phyloP scores from a whole-genome alignment of 2,888 invertebrate genomes.

The Nomada lathburiana region DNA sequence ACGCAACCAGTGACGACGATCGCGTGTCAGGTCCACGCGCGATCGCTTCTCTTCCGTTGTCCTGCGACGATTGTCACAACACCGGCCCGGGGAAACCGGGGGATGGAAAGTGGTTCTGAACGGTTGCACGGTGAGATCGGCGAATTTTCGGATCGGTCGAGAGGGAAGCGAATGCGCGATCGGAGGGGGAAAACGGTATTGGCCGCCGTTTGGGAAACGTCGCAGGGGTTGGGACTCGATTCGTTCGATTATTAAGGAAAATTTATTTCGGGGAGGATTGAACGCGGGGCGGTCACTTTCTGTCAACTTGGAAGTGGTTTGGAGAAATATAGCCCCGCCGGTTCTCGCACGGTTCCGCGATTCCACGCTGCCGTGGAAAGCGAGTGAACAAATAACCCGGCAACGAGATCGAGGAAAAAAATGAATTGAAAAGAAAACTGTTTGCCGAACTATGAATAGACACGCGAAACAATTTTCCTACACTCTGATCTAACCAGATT shows the following conservation, averaged over 20 bases:
- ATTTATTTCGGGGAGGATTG: neutral
- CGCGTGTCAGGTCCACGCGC: constrained; percentile 63
- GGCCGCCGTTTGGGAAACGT: neutral
- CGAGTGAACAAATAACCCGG: too few relatives aligned
- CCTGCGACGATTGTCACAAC: constrained; percentile 51
- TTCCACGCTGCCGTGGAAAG: too few relatives aligned
- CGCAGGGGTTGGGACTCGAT: neutral
- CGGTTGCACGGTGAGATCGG: neutral
- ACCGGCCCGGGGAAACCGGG: neutral
- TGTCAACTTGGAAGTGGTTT: neutral
- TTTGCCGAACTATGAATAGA: neutral
- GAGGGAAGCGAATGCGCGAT: neutral
- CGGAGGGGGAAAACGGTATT: neutral
- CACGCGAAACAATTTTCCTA: neutral
- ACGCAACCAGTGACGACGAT: constrained; percentile 53
- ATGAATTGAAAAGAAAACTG: too few relatives aligned
- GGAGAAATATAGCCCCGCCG: neutral
- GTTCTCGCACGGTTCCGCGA: too few relatives aligned
- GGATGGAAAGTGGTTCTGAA: neutral
- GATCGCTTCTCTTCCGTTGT: constrained; percentile 23
- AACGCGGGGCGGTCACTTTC: neutral
- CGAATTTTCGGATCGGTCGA: neutral
- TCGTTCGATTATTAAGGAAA: neutral
- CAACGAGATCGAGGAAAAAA: too few relatives aligned
- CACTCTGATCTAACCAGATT: neutral